Percentiles rank a stretch among this genome's conserved stretches.
Evolutionary conservation across 1,140 invertebrate genomes (phyloP).

Genomic region (Chlorops oryzae): DNA sequence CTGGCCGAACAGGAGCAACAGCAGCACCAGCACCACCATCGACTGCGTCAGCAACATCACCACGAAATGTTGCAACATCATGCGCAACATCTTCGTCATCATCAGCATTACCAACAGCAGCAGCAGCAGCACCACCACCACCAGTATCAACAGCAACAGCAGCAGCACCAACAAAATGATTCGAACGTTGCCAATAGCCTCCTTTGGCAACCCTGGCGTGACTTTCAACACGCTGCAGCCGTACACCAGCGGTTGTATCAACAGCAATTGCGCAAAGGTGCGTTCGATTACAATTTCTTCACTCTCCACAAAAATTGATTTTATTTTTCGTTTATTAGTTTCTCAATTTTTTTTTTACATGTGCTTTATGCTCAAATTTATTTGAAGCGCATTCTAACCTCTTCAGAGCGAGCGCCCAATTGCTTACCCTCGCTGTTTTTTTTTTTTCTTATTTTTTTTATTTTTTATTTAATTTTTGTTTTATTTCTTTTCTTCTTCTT

Average conservation of each 20-base stretch:
- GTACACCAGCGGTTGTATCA: slow-evolving; percentile 40
- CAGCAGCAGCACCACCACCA: slow-evolving; percentile 1
- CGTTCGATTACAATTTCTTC: slow-evolving; percentile 18
- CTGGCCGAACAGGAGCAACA: slow-evolving; percentile 16
- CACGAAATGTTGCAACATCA: slow-evolving; percentile 2
- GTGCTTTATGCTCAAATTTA: no score
- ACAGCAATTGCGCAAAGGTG: slow-evolving; percentile 43
- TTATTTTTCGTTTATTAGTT: background rate
- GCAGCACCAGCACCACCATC: slow-evolving; percentile 18
- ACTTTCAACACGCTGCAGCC: slow-evolving; percentile 38
- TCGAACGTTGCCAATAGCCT: slow-evolving; percentile 40
- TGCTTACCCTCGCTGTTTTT: no score
- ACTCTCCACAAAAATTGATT: background rate
- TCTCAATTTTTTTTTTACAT: background rate
- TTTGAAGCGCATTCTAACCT: background rate
- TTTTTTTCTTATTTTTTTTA: no score
- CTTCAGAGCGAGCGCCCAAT: background rate
- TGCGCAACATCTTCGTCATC: slow-evolving; percentile 17
- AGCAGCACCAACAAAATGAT: slow-evolving; percentile 19
- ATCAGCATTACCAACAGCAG: slow-evolving; percentile 5
- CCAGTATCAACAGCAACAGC: slow-evolving; percentile 15
- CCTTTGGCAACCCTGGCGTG: slow-evolving; percentile 42
- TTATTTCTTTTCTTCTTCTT: no score
- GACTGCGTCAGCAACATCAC: slow-evolving; percentile 7
- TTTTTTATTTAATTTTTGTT: no score